Evolutionary conservation across 2,113 vertebrate species (phyloP), one percentile per base, ranked within the genome.

Genomic region (Galeopterus variegatus): DNA sequence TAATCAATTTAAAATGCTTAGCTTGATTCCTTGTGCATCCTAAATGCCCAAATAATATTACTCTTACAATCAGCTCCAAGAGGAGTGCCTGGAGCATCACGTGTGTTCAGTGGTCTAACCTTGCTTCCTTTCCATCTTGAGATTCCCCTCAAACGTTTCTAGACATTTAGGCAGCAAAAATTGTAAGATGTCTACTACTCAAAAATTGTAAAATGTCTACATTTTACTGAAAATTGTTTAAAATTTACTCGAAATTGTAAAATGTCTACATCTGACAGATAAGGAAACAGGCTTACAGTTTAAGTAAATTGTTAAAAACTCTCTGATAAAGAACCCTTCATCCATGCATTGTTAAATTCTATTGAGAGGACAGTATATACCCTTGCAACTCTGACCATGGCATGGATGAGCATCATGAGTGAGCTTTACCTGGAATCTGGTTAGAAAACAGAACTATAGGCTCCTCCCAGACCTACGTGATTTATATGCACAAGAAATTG

Each of bases 1-100:
- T 7, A 88, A 85, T 70, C 23, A 18, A n/a, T 79, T 97, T 89
- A 48, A 88, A 93, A 88, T 70, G 52, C 45, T 75, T 85, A 64
- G 7, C 89, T 88, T 56, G 58, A 23, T 67, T 93, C 41, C 82
- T 58, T 48, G 73, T 31, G 41, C 54, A 81, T 67, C 33, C 12
- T 67, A 94, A 93, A 83, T 89, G 86, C 11, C 69, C 48, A 60
- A 77, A 56, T 92, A 75, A 65, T 64, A 45, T 73, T 88, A 60
- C 15, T 75, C 3, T 88, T 88, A n/a, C 56, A 84, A 69, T 70
- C 45, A 92, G 76, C n/a, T 88, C 87, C 31, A 41, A 88, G 36
- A 73, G 64, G 26, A 67, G 62, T 50, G 62, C 36, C 13, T 36
- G 33, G 50, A 36, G 26, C 5, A 50, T 67, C 1, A 1, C 33